Evolutionary conservation across 2,113 vertebrate genomes (phyloP), one percentile per base, ranked within the genome.

Genomic region (Hemibagrus wyckioides): DNA sequence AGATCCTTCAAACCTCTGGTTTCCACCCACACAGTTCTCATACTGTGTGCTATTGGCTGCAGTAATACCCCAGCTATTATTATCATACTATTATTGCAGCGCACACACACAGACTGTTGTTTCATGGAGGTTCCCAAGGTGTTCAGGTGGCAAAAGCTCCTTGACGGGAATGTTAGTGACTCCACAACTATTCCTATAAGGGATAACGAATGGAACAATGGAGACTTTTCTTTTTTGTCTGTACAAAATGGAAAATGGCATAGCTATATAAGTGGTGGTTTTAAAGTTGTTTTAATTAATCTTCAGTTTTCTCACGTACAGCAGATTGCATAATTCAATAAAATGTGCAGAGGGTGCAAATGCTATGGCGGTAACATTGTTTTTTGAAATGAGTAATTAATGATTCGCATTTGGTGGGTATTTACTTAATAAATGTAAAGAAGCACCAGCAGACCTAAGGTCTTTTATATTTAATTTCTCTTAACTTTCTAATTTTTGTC

Each of bases 21-120:
- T 7, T 85, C 83, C 54, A 48, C 83, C 69, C 65, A 85, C 69
- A 76, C 71, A 76, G 52, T 56, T 84, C 79, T 81, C 56, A 52
- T 73, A 15, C n/a, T n/a, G 17, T 25, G 1, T 39, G 4, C 52
- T 11, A 39, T 6, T 76, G 71, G 79, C 33, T 54, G 13, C 48
- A 30, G n/a, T 19, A 36, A 80, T 19, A 23, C n/a, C 1, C 10
- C 0, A 19, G 9, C 33, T 41, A 2, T 59, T 81, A 15, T 41
- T 81, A 48, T 8, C 44, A 8, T 48, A 48, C 44, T 41, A 1
- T 59, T 81, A 15, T 41, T 81, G 10, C 13, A 81, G 28, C 15
- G 30, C 56, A 59, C 19, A 8, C 21, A 5, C n/a, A 33, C 19
- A 25, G 17, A 19, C 23, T 59, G 4, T 30, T 79, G 28, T 28